Conservation (phyloP, 2,797 vertebrate species). For the Mus minutoides region DNA sequence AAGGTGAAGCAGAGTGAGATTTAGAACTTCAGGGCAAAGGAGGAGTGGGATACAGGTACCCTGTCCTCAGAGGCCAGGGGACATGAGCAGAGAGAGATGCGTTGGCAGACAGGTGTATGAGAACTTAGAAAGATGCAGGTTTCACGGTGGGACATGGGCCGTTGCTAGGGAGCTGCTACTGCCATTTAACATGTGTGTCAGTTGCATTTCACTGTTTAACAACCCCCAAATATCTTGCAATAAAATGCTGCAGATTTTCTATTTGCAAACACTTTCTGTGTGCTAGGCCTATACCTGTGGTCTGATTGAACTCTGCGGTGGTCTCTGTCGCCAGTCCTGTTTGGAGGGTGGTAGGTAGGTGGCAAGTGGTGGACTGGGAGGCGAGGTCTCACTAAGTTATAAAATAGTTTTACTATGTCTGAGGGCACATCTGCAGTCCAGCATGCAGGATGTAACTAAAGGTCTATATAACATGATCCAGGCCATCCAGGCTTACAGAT, state of each 20-base stretch:
- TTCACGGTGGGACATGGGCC: neutral
- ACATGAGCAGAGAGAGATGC: neutral
- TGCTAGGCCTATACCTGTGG: neutral
- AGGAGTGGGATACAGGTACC: neutral
- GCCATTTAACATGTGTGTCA: neutral
- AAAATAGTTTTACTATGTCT: neutral
- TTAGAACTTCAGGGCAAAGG: neutral
- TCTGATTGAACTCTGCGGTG: neutral
- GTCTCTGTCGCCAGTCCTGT: neutral
- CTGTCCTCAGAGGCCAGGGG: neutral
- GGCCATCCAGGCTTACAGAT: neutral
- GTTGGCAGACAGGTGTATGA: neutral
- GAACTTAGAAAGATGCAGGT: neutral
- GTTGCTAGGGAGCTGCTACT: neutral
- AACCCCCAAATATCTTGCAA: slow-evolving; percentile 9
- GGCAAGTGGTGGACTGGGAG: neutral
- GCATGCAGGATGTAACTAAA: neutral
- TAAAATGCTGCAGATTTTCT: neutral
- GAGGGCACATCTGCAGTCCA: neutral
- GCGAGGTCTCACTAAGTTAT: neutral
- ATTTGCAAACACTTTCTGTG: neutral
- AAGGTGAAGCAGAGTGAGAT: neutral
- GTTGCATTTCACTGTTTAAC: neutral
- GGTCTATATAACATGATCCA: neutral
- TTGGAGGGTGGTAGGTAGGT: neutral